Evolutionary conservation across 2,888 invertebrate genomes (phyloP), one percentile per base, ranked within the genome.

Genomic region (Drosophila meridiana): DNA sequence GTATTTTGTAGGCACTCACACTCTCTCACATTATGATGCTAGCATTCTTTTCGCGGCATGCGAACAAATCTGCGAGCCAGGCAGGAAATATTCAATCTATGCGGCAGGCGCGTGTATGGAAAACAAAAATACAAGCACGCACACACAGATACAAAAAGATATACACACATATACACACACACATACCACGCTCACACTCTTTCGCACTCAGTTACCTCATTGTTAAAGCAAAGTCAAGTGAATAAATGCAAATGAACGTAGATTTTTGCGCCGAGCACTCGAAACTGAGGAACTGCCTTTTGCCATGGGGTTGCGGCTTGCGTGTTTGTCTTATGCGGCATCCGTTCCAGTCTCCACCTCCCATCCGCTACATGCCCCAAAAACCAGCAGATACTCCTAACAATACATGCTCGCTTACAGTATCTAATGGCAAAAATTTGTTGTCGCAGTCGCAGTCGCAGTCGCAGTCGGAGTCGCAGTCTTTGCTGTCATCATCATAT

Each of bases 141-240:
- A 30, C 26, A 63, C 36, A 62, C 14, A 45, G 26, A 36, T 9
- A 42, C 28, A 48, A 0, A 36, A 30, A 30, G 14, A n/a, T 3
- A 13, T 28, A 28, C 0, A n/a, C 3, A 32, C 26, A 32, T 13
- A 57, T 2, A 36, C 40, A 57, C 34, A 11, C 11, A 36, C 32
- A 32, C 9, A 48, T 26, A 45, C 40, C 1, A 11, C 5, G 32
- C 36, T 32, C n/a, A 57, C 28, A 40, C 3, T 47, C 30, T 42
- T 13, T 1, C 7, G 2, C 0, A 20, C 48, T 61, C 61, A 73
- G 71, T 68, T 61, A 71, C 74, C 87, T 82, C 85, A 85, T 89
- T 84, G 89, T 85, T 87, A 73, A 82, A 72, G 88, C 88, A 85
- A 83, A 88, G 86, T 86, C 88, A 86, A 90, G 87, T 81, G 89